Base-by-base conservation (phyloP, 2,888 invertebrate species). In the Nysson spinosus region DNA sequence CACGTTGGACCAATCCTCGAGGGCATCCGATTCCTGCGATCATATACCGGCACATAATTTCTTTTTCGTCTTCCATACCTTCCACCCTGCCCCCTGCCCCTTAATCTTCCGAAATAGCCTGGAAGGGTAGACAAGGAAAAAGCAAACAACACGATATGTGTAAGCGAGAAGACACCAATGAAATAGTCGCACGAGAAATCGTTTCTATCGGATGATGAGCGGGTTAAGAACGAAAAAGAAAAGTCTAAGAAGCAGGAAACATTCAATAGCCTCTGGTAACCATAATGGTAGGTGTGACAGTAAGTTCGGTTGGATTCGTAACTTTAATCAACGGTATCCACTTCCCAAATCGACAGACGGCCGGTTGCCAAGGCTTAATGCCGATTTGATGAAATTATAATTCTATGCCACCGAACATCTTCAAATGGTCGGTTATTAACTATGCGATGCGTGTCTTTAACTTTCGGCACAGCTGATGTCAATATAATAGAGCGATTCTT, bases 371-470 rank as follows among this genome's bases (percentile, higher is more conserved):
- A 34, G 56, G 49, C 73, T n/a, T 76, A 76, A 76, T 76, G 77
- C 54, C 61, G 72, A 72, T 73, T 77, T 81, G 75, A 83, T 80
- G 82, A 83, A 81, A 83, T 80, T 76, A 78, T 83, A 80, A 83
- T 83, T 72, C 67, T 49, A 75, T 22, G 56, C 55, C 30, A 17
- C 55, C 32, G 4, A 20, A 19, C 44, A 61, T 54, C 49, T 64
- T 65, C 74, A 77, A 83, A 82, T 80, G 74, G 69, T 57, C 62
- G 72, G 69, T 55, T 75, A 78, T 80, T 78, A 80, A 75, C 68
- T 66, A 68, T 71, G 60, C 58, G 58, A 37, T 34, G 42, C 37
- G 20, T 42, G 44, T 52, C 61, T 56, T 17, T 51, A 40, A 58
- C 9, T 44, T 60, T 60, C 42, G 43, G 52, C 50, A 20, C 58